Conservation (phyloP, 2,888 invertebrate genomes). For the Morinoia aosen region DNA sequence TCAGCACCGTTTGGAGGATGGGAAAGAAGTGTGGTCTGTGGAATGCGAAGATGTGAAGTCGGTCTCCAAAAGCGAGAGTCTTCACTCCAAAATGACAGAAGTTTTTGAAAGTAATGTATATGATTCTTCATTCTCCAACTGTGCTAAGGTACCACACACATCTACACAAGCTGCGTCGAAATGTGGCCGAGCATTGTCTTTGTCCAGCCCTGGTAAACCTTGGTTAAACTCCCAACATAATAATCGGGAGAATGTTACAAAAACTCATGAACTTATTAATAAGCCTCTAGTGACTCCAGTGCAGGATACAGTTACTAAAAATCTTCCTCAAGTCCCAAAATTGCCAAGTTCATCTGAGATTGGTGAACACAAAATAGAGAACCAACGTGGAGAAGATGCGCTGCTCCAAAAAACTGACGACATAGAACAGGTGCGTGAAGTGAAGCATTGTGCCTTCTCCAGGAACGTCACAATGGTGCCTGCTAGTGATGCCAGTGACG, state of each 20-base stretch:
- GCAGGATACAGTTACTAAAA: neutral
- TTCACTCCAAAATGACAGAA: neutral
- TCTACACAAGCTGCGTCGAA: neutral
- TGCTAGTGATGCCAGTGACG: slow-evolving; percentile 29
- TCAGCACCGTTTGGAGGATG: neutral
- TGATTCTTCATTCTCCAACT: neutral
- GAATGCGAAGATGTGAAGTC: neutral
- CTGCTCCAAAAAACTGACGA: neutral
- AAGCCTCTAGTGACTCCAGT: neutral
- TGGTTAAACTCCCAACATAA: neutral
- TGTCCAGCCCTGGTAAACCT: neutral
- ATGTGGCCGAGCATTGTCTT: neutral
- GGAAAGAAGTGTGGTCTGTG: neutral
- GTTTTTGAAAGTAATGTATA: neutral
- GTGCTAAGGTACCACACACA: no score
- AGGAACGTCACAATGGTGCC: neutral
- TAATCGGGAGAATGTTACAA: neutral
- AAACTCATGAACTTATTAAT: neutral
- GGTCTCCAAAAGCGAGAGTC: neutral
- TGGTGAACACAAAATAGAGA: neutral
- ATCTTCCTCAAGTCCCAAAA: neutral
- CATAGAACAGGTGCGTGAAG: neutral
- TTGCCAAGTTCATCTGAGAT: neutral
- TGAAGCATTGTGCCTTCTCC: neutral
- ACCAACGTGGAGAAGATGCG: neutral